Conservation (phyloP, 2,113 vertebrate genomes). For the Tachysurus vachellii region DNA sequence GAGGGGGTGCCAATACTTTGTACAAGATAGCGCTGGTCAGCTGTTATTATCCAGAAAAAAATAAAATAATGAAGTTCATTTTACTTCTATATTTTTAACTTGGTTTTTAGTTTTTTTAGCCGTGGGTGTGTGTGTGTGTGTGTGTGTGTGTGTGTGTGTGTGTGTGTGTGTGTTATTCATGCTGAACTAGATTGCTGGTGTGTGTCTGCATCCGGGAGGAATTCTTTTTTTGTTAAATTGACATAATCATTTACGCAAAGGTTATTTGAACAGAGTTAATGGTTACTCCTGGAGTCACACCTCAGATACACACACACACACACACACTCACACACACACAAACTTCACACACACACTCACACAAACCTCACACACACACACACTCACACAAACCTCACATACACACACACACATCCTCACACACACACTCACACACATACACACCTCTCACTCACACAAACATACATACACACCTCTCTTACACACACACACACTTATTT, state of each 20-base stretch:
- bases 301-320: slow-evolving; percentile 31
- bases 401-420: too few relatives aligned
- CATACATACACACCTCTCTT: too few relatives aligned
- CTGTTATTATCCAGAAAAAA: not conserved
- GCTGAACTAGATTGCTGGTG: not conserved
- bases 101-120: not conserved
- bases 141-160: not conserved
- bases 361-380: too few relatives aligned
- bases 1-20: not conserved
- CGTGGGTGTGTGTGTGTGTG: not conserved
- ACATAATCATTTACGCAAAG: slow-evolving; percentile 55
- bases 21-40: not conserved
- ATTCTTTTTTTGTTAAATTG: slow-evolving; percentile 37
- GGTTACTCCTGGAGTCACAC: slow-evolving; percentile 64
- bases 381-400: too few relatives aligned
- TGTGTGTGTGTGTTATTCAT: slow-evolving; percentile 1
- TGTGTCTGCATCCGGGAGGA: slow-evolving; percentile 56
- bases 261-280: slow-evolving; percentile 75
- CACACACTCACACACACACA: too few relatives aligned
- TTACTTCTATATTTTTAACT: not conserved
- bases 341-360: too few relatives aligned
- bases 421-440: too few relatives aligned
- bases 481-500: not conserved
- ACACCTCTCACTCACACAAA: too few relatives aligned
- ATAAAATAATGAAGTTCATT: not conserved